Base-by-base conservation (phyloP, 1,140 invertebrate genomes). In the Bacillus rossius region DNA sequence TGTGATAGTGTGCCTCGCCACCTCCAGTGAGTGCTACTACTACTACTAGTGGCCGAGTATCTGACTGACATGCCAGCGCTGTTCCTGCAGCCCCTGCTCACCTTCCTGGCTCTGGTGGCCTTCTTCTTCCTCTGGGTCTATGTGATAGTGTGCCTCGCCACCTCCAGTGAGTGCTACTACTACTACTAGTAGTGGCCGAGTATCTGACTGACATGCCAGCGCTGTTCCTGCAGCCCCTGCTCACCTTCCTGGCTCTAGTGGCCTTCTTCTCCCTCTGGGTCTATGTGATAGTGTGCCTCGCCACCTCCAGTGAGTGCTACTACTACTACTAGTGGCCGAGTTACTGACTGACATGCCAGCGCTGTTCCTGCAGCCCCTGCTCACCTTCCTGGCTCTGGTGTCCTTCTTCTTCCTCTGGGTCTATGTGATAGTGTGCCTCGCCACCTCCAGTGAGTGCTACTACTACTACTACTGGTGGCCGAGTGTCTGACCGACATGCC, bases 101-200 rank as follows among this genome's bases (percentile, higher is more conserved):
- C 94, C 0, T 94, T 94, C 69, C 60, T 89, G 43, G 80, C 87
- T 47, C 76, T 96, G 0, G 72, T 88, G 23, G 59, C 84, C 40
- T 96, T 96, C 71, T 88, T 94, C 61, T 73, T 84, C 40, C 92
- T 91, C 77, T 96, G 92, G 92, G 77, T 93, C 1, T 78, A 81
- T 26, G 84, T 96, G 37, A 82, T 96, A 61, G 74, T 85, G 22
- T 84, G 77, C 65, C 72, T 89, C 4, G 81, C 82, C n/a, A 87
- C 86, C 62, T 79, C 85, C 37, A 79, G 87, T 89, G 77, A 82
- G 83, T 78, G 41, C n/a, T n/a, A n/a, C n/a, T n/a, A n/a, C n/a
- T n/a, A n/a, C n/a, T n/a, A n/a, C n/a, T n/a, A n/a, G n/a, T n/a
- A n/a, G n/a, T n/a, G n/a, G n/a, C n/a, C n/a, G n/a, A n/a, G n/a